phyloP scores from a whole-genome alignment of 2,113 vertebrate genomes.

The Dolichallabes microphthalmus region DNA sequence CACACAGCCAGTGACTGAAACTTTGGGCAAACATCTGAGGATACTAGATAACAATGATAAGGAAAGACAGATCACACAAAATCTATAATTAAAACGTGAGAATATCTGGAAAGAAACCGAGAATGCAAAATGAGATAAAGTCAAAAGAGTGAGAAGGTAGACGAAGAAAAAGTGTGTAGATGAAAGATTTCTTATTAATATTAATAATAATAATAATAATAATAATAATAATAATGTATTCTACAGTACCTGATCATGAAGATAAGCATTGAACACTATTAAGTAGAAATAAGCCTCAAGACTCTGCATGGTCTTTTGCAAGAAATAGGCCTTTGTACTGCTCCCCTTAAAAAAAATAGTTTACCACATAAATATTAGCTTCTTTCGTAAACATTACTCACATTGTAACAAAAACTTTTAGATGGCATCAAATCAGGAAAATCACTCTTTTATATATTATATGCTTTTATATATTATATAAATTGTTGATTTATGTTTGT shows the following conservation, averaged over 20 bases:
- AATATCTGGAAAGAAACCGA: neutral
- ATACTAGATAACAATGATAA: slow-evolving; percentile 66
- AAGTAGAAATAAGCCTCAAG: slow-evolving; percentile 82
- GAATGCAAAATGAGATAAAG: neutral
- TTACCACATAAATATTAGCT: neutral
- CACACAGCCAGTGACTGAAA: slow-evolving; percentile 86
- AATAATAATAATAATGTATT: neutral
- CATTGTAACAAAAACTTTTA: neutral
- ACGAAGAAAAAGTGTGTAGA: neutral
- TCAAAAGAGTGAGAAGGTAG: no score
- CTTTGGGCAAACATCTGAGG: slow-evolving; percentile 81
- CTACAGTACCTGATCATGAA: slow-evolving; percentile 80
- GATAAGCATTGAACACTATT: slow-evolving; percentile 83
- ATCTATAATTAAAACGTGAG: neutral
- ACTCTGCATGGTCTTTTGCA: slow-evolving; percentile 75
- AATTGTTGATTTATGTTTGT: no score
- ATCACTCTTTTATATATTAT: no score
- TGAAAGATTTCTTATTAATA: neutral
- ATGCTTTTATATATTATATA: no score
- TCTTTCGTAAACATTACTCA: neutral
- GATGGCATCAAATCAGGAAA: no score
- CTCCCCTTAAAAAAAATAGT: slow-evolving; percentile 64
- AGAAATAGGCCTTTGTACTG: slow-evolving; percentile 72
- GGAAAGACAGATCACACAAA: neutral
- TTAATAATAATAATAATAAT: no score